Conservation (phyloP, 2,113 vertebrate genomes). For the Mormyrus lacerda region DNA sequence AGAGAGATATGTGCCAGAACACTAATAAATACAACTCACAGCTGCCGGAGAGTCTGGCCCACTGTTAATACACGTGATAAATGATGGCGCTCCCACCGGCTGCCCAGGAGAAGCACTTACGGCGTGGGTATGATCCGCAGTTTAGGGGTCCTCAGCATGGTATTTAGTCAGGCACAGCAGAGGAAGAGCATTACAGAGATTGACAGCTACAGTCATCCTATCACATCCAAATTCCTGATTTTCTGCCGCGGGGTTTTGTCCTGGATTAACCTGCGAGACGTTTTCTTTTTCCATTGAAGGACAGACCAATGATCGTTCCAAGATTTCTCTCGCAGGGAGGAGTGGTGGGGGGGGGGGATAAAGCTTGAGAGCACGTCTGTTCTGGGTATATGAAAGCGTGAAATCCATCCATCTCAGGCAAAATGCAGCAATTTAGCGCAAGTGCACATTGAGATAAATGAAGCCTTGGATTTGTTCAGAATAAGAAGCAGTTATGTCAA, state of each 20-base stretch:
- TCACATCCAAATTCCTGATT: constrained; percentile 7
- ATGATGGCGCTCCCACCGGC: background rate
- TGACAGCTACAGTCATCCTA: background rate
- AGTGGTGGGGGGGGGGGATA: background rate
- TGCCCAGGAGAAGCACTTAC: background rate
- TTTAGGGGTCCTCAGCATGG: background rate
- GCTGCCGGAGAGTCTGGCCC: background rate
- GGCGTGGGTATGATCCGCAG: background rate
- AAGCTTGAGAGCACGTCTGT: background rate
- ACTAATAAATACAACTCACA: background rate
- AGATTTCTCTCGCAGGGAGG: background rate
- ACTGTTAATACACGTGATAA: background rate
- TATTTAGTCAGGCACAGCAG: background rate
- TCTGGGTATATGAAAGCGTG: background rate
- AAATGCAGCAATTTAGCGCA: background rate
- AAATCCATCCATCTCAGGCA: background rate
- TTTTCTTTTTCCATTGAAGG: background rate
- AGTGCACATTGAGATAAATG: background rate
- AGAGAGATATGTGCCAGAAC: background rate
- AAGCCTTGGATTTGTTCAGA: background rate
- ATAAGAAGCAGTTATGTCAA: background rate
- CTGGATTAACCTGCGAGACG: constrained; percentile 19
- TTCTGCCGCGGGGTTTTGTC: constrained; percentile 18
- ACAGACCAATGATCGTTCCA: background rate
- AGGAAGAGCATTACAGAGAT: background rate